phyloP scores from a whole-genome alignment of 1,140 invertebrate genomes.

The Pseudomyrmex concolor region DNA sequence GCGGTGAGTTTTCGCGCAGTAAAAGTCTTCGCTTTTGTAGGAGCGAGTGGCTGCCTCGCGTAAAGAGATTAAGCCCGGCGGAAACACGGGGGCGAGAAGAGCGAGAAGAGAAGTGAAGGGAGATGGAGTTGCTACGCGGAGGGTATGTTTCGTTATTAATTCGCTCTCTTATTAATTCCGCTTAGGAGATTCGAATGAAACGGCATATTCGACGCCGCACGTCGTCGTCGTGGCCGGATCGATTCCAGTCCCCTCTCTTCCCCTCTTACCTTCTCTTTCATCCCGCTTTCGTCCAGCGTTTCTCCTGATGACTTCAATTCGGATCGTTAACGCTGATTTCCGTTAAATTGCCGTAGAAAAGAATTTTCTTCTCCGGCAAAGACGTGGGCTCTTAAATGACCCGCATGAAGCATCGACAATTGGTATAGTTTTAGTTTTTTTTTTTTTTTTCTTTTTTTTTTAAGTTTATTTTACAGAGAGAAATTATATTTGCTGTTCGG shows the following conservation, averaged over 20 bases:
- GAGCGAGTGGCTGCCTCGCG: slow-evolving; percentile 58
- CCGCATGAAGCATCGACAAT: slow-evolving; percentile 38
- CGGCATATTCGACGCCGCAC: slow-evolving; percentile 31
- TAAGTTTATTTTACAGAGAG: slow-evolving; percentile 16
- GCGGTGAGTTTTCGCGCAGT: slow-evolving; percentile 67
- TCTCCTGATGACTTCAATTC: slow-evolving; percentile 46
- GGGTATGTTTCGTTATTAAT: slow-evolving; percentile 71
- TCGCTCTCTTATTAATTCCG: slow-evolving; percentile 69
- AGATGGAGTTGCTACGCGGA: neutral
- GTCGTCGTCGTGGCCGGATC: slow-evolving; percentile 30
- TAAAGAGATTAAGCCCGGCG: slow-evolving; percentile 68
- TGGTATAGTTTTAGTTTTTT: neutral
- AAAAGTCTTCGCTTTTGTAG: slow-evolving; percentile 75
- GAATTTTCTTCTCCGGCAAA: slow-evolving; percentile 1
- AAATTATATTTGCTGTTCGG: neutral
- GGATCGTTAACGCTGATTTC: slow-evolving; percentile 59
- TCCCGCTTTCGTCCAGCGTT: slow-evolving; percentile 2
- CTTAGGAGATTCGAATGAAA: slow-evolving; percentile 42
- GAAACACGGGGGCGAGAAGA: slow-evolving; percentile 35
- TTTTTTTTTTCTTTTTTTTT: slow-evolving; percentile 5
- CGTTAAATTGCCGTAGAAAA: slow-evolving; percentile 55
- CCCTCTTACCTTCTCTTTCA: neutral
- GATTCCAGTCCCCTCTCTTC: neutral
- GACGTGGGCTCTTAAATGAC: slow-evolving; percentile 35
- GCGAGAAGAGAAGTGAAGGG: neutral